These are phyloP conservation scores for Drosophila chauvacae DNA, from an alignment of 1,140 invertebrate genomes.

Conservation along the genomic window DNA sequence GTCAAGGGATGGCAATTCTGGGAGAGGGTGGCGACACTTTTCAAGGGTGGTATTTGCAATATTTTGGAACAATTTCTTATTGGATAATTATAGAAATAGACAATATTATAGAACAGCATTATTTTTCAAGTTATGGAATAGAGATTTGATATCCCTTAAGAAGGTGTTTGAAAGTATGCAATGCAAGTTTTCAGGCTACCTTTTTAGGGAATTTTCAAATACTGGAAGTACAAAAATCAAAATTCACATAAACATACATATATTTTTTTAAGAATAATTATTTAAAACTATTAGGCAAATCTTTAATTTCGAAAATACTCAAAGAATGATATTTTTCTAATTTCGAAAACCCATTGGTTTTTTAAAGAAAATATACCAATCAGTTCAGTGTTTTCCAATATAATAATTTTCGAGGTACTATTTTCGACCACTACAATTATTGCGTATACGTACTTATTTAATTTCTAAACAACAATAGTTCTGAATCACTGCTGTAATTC, in stretches of 20 bases:
- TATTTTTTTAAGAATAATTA: background rate
- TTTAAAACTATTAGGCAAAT: background rate
- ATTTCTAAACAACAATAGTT: background rate
- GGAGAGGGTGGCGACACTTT: background rate
- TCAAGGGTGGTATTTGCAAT: conserved; percentile 8
- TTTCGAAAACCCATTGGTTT: background rate
- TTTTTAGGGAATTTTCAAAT: too few species aligned
- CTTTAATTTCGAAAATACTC: background rate
- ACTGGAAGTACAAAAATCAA: too few species aligned
- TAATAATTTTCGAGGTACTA: background rate
- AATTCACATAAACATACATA: background rate
- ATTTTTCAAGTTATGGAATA: background rate
- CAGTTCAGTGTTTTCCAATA: background rate
- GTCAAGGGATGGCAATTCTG: conserved; percentile 2
- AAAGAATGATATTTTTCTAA: background rate
- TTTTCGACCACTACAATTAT: background rate
- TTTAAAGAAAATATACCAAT: background rate
- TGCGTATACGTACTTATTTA: background rate
- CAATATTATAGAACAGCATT: background rate
- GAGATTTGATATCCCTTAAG: background rate
- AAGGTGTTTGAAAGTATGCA: background rate
- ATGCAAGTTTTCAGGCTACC: background rate
- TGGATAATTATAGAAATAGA: background rate
- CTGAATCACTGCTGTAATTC: conserved; percentile 26
- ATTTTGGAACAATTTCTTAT: background rate